Evolutionary conservation across 2,888 invertebrate genomes (phyloP), one percentile per base, ranked within the genome.

Genomic region (Pristionchus fissidentatus): DNA sequence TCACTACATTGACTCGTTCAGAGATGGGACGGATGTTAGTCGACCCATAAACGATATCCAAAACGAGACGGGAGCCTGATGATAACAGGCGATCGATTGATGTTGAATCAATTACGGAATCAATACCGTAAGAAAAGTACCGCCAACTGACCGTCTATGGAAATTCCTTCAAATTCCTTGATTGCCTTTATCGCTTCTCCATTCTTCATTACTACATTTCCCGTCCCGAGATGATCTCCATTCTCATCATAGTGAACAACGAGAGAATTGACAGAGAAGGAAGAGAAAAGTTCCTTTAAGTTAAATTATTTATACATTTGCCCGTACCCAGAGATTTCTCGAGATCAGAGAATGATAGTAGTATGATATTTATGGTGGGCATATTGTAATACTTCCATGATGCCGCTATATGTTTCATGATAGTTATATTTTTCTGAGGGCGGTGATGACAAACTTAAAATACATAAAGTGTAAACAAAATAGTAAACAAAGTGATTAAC

Each of bases 181-280:
- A 88, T 82, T 13, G 86, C 84, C 73, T 81, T 85, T 19, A 84
- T 84, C 19, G 88, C 88, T 46, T 88, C 88, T 49, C 85, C 82
- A 73, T 86, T 87, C 32, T 82, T 62, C 52, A 88, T 84, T 60
- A 84, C 79, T 8, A 88, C 85, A 78, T 88, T 87, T 43, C 85
- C 88, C 38, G 88, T 88, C 43, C 88, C 87, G 38, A 87, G 86
- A 15, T 87, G 85, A 62, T 86, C 84, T 2, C 87, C 88, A 85
- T 55, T 82, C 73, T 88, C 87, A 81, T 86, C 86, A 84, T 87
- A 87, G 81, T 88, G 87, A 62, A 88, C 88, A 5, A 84, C 49
- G 26, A 85, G 86, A 22, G 86, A 73, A 13, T 86, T 81, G 46
- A 87, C 62, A 19, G 84, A 85, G 83, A 85, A 88, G 26, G 78